Evolutionary conservation across 2,113 vertebrate genomes (phyloP), one percentile per base, ranked within the genome.

Genomic region (Sylvilagus bachmani): DNA sequence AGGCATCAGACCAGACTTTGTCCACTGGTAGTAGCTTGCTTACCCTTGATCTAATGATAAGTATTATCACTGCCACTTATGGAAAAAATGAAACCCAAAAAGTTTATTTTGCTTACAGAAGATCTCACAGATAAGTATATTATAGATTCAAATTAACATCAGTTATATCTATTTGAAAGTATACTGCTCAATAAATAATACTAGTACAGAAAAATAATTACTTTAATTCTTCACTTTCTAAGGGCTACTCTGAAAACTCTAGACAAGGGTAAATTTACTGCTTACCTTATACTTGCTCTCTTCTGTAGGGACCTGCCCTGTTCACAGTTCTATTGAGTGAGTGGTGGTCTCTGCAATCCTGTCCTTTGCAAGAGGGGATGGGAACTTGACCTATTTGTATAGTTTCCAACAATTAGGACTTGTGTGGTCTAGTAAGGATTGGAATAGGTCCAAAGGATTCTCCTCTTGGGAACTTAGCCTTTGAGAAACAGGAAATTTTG

Each of bases 401-500:
- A 24, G 55, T 79, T 95, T 94, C 58, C 69, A 55, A 79, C 5
- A 31, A 80, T 61, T 73, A 82, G 87, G 55, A 80, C n/a, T 91
- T 84, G 27, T 83, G 33, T 75, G 13, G 36, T 38, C 74, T 86
- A 66, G 61, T 36, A 36, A 85, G 71, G 82, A 78, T 14, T 92
- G 81, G 33, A 91, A 51, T 64, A 2, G 22, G 51, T 96, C 73
- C 61, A 77, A 0, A 53, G 69, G 27, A 33, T 84, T 93, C 11
- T 21, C 87, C 31, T 80, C 49, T 73, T 62, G 29, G 49, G 80
- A 96, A 51, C n/a, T 78, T 79, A 55, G 44, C 83, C 29, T 93
- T 91, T 91, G 31, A 89, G 75, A 91, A 94, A 94, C 27, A 79
- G 71, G 75, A 53, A 90, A 69, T 58, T 82, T 87, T 49, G 61